These are phyloP conservation scores for Clarias fuscus DNA, from an alignment of 2,797 vertebrate species.

Conservation along the genomic window DNA sequence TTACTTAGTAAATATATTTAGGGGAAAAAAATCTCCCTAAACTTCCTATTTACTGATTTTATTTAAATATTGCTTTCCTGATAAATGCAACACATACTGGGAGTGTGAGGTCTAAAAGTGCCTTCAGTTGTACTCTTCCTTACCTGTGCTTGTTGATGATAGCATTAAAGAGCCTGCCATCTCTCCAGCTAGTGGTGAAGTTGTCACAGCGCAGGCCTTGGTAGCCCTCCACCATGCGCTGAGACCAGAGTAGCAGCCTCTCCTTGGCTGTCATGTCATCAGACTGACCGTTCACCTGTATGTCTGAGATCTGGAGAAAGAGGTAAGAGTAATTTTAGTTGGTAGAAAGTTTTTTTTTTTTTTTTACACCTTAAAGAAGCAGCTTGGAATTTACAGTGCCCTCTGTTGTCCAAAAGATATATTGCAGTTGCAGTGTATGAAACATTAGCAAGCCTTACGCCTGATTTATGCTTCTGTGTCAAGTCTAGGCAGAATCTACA, in stretches of 20 bases:
- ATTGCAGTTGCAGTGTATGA: background rate
- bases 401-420: background rate
- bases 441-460: background rate
- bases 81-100: background rate
- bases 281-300: constrained; percentile 95
- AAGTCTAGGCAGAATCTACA: too few relatives aligned
- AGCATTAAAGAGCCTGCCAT: constrained; percentile 92
- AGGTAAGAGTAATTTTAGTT: too few relatives aligned
- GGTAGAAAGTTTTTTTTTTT: background rate
- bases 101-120: background rate
- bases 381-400: background rate
- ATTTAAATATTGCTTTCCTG: background rate
- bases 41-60: background rate
- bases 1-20: background rate
- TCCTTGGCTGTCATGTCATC: constrained; percentile 98
- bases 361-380: background rate
- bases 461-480: too few relatives aligned
- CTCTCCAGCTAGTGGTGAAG: constrained; percentile 92
- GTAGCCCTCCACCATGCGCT: constrained; percentile 94
- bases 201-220: constrained; percentile 91
- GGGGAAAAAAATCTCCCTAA: background rate
- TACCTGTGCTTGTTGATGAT: constrained; percentile 93
- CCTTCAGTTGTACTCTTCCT: constrained; percentile 21
- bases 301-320: constrained; percentile 88
- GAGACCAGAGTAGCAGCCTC: constrained; percentile 95